Conservation (phyloP, 2,888 invertebrate species). For the Parelbella ahira region DNA sequence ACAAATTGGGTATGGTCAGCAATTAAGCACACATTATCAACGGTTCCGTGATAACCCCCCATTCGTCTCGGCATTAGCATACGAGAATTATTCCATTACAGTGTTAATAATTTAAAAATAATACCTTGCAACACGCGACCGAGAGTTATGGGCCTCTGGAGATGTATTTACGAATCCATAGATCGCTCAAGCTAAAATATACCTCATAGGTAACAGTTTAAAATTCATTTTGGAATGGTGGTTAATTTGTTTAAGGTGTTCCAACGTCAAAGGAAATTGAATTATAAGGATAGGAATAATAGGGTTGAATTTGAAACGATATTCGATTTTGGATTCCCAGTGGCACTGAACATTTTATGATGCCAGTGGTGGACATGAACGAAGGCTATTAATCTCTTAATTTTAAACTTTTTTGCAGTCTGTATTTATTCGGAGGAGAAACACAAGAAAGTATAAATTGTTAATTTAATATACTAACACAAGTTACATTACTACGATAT, state of each 20-base stretch:
- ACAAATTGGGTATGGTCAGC: constrained; percentile 26
- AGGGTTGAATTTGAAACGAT: constrained; percentile 6
- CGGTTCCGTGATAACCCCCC: constrained; percentile 52
- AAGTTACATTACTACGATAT: no score
- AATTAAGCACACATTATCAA: constrained; percentile 24
- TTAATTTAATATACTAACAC: no score
- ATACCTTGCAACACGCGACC: constrained; percentile 68
- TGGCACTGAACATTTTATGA: constrained; percentile 54
- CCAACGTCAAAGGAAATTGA: neutral
- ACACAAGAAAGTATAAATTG: constrained; percentile 16
- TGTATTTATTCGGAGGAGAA: constrained; percentile 17
- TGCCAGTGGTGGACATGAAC: constrained; percentile 37
- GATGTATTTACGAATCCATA: constrained; percentile 42
- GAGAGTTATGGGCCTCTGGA: constrained; percentile 65
- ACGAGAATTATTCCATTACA: constrained; percentile 74
- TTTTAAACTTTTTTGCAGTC: constrained; percentile 23
- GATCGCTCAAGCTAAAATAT: constrained; percentile 10
- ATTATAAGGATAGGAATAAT: neutral
- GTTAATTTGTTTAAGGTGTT: neutral
- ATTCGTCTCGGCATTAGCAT: constrained; percentile 69
- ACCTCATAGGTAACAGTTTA: constrained; percentile 4
- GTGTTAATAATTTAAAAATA: constrained; percentile 77
- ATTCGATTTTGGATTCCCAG: constrained; percentile 37
- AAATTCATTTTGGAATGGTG: constrained; percentile 30
- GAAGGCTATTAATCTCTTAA: constrained; percentile 26